Conservation (phyloP, 2,888 invertebrate genomes). For the Auanema freiburgensis region DNA sequence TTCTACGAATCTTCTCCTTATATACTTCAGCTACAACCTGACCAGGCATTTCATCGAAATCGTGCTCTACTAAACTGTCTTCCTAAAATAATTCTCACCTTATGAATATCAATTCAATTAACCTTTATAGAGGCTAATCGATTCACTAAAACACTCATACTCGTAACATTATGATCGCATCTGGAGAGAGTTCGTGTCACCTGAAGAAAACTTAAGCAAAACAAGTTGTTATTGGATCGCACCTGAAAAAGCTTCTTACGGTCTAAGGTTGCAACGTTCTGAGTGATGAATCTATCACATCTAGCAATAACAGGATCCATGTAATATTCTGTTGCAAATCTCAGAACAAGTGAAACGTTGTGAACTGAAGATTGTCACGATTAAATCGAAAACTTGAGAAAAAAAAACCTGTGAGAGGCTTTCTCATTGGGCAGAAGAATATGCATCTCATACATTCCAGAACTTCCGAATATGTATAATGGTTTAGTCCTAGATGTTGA, state of each 20-base stretch:
- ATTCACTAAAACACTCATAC: slow-evolving; percentile 49
- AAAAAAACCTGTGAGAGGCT: slow-evolving; percentile 38
- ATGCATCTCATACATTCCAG: slow-evolving; percentile 54
- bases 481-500: slow-evolving; percentile 37
- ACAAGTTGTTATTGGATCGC: slow-evolving; percentile 5
- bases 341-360: slow-evolving; percentile 47
- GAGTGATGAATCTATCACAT: slow-evolving; percentile 48
- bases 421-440: slow-evolving; percentile 53
- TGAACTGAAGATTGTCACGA: slow-evolving; percentile 30
- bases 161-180: slow-evolving; percentile 50
- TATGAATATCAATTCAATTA: neutral
- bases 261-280: slow-evolving; percentile 42
- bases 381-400: neutral
- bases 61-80: slow-evolving; percentile 38
- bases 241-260: slow-evolving; percentile 52
- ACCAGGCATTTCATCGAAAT: slow-evolving; percentile 46
- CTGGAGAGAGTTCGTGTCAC: slow-evolving; percentile 48
- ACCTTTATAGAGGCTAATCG: slow-evolving; percentile 43
- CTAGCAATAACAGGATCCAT: slow-evolving; percentile 49
- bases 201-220: slow-evolving; percentile 26
- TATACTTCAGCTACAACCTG: slow-evolving; percentile 51
- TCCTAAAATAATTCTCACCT: slow-evolving; percentile 28
- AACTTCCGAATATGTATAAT: slow-evolving; percentile 38
- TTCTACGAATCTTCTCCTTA: slow-evolving; percentile 36
- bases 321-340: slow-evolving; percentile 45